Evolutionary conservation across 2,797 vertebrate genomes (phyloP).

Genomic region (Denticeps clupeoides): DNA sequence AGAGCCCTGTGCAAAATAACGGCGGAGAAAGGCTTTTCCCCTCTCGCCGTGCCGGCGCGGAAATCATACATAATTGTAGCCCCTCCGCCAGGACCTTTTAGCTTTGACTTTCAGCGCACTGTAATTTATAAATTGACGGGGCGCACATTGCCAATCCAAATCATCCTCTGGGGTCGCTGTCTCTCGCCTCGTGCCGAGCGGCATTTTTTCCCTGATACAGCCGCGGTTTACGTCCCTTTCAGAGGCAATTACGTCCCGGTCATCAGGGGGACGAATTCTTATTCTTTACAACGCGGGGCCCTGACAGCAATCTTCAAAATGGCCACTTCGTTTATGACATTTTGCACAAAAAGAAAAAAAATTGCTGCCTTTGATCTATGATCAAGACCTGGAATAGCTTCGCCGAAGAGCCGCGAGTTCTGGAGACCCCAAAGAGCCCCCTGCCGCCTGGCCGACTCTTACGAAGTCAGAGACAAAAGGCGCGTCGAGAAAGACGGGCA

Average conservation of each 20-base stretch:
- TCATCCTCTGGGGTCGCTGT: constrained; percentile 26
- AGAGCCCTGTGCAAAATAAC: constrained; percentile 73
- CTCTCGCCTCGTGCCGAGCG: constrained; percentile 13
- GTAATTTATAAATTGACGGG: constrained; percentile 68
- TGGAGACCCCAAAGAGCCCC: constrained; percentile 66
- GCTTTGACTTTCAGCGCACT: constrained; percentile 68
- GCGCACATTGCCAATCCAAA: constrained; percentile 52
- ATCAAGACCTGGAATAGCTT: constrained; percentile 63
- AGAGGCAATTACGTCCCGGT: constrained; percentile 59
- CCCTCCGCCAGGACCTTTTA: constrained; percentile 60
- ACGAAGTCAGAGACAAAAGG: constrained; percentile 59
- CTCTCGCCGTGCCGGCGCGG: constrained; percentile 21
- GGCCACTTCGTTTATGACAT: constrained; percentile 76
- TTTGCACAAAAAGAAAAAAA: constrained; percentile 38
- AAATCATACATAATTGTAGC: constrained; percentile 84
- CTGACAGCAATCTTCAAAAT: constrained; percentile 56
- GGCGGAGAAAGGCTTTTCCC: constrained; percentile 44
- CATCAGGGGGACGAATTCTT: constrained; percentile 50
- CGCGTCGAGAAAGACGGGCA: constrained; percentile 56
- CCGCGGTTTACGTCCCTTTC: constrained; percentile 44
- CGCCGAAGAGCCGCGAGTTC: constrained; percentile 64
- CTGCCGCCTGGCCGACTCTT: constrained; percentile 58
- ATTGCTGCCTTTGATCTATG: constrained; percentile 79
- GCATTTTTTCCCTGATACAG: constrained; percentile 40
- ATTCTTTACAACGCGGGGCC: constrained; percentile 45